Evolutionary conservation across 1,140 invertebrate genomes (phyloP).

Genomic region (Lordiphosa collinella): DNA sequence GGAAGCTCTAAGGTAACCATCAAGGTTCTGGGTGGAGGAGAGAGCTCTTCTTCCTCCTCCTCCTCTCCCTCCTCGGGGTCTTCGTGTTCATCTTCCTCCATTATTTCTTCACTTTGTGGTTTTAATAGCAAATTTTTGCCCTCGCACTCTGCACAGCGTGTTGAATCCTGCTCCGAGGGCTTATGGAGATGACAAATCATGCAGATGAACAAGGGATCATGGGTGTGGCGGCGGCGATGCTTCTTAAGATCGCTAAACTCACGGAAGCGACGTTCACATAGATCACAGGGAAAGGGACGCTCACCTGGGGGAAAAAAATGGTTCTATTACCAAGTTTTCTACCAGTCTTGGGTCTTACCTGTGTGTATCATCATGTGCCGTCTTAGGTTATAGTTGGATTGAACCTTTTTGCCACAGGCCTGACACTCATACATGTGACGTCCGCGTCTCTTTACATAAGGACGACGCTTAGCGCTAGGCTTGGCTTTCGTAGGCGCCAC

Average conservation of each 20-base stretch:
- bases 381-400: constrained; percentile 74
- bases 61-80: constrained; percentile 9
- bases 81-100: constrained; percentile 17
- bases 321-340: neutral
- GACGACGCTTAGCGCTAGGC: constrained; percentile 24
- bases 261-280: constrained; percentile 83
- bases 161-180: constrained; percentile 65
- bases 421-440: constrained; percentile 65
- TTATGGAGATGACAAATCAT: constrained; percentile 63
- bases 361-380: constrained; percentile 79
- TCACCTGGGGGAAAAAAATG: constrained; percentile 47
- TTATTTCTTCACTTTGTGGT: constrained; percentile 15
- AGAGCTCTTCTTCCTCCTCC: neutral
- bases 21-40: constrained; percentile 18
- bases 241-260: constrained; percentile 81
- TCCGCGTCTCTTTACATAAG: constrained; percentile 47
- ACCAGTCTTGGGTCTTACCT: constrained; percentile 32
- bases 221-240: constrained; percentile 81
- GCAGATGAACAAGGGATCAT: constrained; percentile 83
- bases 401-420: constrained; percentile 72
- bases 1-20: constrained; percentile 42
- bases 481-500: constrained; percentile 3
- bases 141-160: constrained; percentile 62
- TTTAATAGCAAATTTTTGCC: constrained; percentile 57
- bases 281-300: constrained; percentile 78